Evolutionary conservation across 2,797 vertebrate genomes (phyloP), one percentile per base, ranked within the genome.

Genomic region (Myotis vivesi): DNA sequence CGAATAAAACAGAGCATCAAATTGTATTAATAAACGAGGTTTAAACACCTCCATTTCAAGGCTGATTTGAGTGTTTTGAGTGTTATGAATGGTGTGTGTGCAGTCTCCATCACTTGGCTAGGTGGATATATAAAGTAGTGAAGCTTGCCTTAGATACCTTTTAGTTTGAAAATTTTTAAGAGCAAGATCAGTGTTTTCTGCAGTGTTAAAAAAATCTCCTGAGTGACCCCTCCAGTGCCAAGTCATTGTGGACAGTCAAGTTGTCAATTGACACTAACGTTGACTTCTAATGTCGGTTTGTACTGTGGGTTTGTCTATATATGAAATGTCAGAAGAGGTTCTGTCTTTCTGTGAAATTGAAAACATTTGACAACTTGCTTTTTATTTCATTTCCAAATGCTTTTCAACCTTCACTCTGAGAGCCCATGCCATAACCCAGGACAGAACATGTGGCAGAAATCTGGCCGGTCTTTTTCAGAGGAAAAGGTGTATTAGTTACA

Each of bases 381-480:
- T 95, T 91, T 84, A 66, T 93, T 90, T 80, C 6, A 80, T 96
- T 97, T 92, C 66, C 79, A 94, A 90, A 79, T 83, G 41, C 33
- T 90, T 93, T 89, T 82, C 92, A 97, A 1, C 46, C 23, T 92
- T 94, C 69, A 75, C 64, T 68, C 23, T 38, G 82, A 91, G 28
- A 94, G 25, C 12, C 62, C 17, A 23, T 38, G 28, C 46, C 36
- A 23, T 11, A 51, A 66, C 5, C 81, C 59, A 30, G 84, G 49
- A 79, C 55, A 51, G 77, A 92, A 85, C 69, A 68, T 16, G 36
- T 85, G 25, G 68, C 8, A 51, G 53, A 87, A 95, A 86, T 51
- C 73, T 77, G 62, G 77, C 44, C 55, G 91, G 30, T 22, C 66
- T 72, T 94, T 66, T 69, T 59, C 16, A 36, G 72, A 93, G 62